Percentiles rank a stretch among this genome's conserved stretches.
Evolutionary conservation across 2,888 invertebrate species (phyloP).

Genomic region (Ectropis crepuscularia): DNA sequence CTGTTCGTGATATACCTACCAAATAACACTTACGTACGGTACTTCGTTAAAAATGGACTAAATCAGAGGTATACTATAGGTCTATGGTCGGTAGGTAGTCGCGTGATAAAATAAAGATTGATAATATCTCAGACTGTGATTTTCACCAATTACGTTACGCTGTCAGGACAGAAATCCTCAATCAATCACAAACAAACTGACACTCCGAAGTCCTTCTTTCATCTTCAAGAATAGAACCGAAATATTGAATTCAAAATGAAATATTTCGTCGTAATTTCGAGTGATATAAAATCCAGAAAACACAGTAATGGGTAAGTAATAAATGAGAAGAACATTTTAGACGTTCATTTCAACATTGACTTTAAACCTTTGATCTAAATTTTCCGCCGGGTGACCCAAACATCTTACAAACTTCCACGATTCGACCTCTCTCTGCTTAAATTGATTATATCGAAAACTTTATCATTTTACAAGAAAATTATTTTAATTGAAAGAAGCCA

Average conservation of each 20-base stretch:
- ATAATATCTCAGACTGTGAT: too few relatives aligned
- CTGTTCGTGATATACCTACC: too few relatives aligned
- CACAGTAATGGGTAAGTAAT: constrained; percentile 33
- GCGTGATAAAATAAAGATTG: too few relatives aligned
- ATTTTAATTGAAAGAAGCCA: constrained; percentile 30
- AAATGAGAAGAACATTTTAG: constrained; percentile 31
- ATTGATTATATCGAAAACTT: constrained; percentile 40
- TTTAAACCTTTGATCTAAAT: constrained; percentile 41
- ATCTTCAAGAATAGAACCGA: constrained; percentile 5
- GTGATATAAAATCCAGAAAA: constrained; percentile 26
- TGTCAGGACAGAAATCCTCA: not conserved
- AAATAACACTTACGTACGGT: too few relatives aligned
- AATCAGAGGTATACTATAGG: too few relatives aligned
- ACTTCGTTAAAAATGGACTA: too few relatives aligned
- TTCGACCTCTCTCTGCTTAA: constrained; percentile 29
- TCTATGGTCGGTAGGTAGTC: too few relatives aligned
- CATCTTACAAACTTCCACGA: constrained; percentile 38
- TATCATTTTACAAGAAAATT: constrained; percentile 28
- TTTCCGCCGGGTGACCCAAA: constrained; percentile 39
- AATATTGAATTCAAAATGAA: constrained; percentile 9
- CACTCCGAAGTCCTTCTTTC: constrained; percentile 4
- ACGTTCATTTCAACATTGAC: constrained; percentile 38
- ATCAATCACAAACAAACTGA: constrained; percentile 10
- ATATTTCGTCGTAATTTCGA: constrained; percentile 15
- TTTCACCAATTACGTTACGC: too few relatives aligned